phyloP scores from a whole-genome alignment of 2,797 vertebrate species.

The Trachurus trachurus region DNA sequence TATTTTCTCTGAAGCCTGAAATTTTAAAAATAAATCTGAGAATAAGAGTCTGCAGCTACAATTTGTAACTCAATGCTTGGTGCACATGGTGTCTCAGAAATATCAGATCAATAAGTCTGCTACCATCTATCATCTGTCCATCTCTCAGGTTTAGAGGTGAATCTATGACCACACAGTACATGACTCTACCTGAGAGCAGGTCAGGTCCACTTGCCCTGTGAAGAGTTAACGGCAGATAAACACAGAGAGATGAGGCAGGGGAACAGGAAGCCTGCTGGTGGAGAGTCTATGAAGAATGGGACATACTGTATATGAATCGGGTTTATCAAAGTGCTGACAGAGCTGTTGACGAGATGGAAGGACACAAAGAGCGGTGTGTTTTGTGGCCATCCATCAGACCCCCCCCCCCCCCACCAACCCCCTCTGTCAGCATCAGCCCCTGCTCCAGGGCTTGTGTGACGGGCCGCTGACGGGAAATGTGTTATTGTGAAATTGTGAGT shows the following conservation, averaged over 20 bases:
- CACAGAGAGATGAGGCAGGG: not conserved
- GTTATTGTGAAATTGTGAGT: constrained; percentile 37
- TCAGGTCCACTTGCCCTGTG: not conserved
- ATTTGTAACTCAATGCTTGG: not conserved
- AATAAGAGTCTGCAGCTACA: not conserved
- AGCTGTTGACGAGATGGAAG: constrained; percentile 62
- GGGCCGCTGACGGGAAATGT: constrained; percentile 51
- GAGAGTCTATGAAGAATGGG: constrained; percentile 49
- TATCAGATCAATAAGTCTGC: not conserved
- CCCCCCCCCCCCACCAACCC: not conserved
- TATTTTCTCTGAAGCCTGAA: too few species aligned
- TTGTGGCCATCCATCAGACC: constrained; percentile 42
- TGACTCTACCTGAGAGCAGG: too few species aligned
- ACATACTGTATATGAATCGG: constrained; percentile 48
- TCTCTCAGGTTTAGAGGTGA: constrained; percentile 15
- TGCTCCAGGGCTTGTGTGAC: constrained; percentile 59
- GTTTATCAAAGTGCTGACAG: constrained; percentile 65
- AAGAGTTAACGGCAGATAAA: not conserved
- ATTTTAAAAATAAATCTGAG: not conserved
- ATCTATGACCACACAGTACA: not conserved
- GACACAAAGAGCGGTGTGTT: constrained; percentile 59
- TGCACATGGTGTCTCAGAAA: not conserved
- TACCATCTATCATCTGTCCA: not conserved
- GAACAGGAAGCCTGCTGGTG: constrained; percentile 23
- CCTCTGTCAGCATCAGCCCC: constrained; percentile 45